Base-by-base conservation (phyloP, 1,140 invertebrate genomes). In the Macrobrachium rosenbergii region DNA sequence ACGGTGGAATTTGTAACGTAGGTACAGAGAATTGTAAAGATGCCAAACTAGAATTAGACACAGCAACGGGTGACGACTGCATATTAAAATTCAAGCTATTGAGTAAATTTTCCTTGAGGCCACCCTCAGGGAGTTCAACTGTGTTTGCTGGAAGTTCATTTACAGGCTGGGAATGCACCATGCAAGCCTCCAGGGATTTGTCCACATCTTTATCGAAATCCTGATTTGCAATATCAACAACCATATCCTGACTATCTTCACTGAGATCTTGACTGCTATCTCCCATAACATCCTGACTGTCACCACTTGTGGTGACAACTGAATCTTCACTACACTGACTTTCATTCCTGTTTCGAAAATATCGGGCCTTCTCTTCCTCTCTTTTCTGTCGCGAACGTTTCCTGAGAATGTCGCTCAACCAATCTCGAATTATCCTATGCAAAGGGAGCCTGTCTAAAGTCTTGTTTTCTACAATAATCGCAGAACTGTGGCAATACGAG, bases 181-280 rank as follows among this genome's bases (percentile, higher is more conserved):
- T 23, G 37, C 16, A 43, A 7, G 69, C 21, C 37, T 72, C 37
- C 69, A 6, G 12, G 52, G 52, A 52, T 52, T 10, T 72, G 19
- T 72, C 69, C 19, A 72, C 37, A 16, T 72, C 69, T 43, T 28
- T 23, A n/a, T 23, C 69, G 10, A 8, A 28, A 52, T 52, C 52
- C 6, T 52, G 52, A 52, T 52, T 52, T 12, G 12, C 2, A 43
- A 0, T n/a, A 72, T 72, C 69, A 28, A 43, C 16, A 16, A 72
- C 3, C 23, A 72, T 28, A 72, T 72, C 69, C 37, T 72, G 69
- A 72, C 69, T 72, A 72, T 72, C 69, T 43, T 72, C 69, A 28
- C 69, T 72, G 5, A 72, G 21, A 72, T 72, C 69, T 10, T 72
- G 69, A 17, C 69, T 72, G 14, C 23, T 28, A 23, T 72, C 69